Percentiles rank a stretch among this genome's conserved stretches.
These are phyloP conservation scores for Blastobasis adustella DNA, from an alignment of 2,888 invertebrate species.

Conservation along the genomic window DNA sequence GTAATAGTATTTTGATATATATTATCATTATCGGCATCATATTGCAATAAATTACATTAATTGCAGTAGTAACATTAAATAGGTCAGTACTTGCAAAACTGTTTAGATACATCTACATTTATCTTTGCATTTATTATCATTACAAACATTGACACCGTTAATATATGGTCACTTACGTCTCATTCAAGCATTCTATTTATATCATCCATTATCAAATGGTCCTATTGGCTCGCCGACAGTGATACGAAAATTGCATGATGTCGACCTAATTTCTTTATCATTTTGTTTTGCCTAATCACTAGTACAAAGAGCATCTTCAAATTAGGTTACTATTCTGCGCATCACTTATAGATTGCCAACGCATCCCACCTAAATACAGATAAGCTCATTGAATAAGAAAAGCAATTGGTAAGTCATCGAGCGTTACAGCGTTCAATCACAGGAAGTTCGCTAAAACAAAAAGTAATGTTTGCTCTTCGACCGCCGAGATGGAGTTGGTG, in stretches of 20 bases:
- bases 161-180: no score
- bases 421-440: constrained; percentile 19
- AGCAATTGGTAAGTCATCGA: constrained; percentile 2
- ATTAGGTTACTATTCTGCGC: constrained; percentile 10
- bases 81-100: no score
- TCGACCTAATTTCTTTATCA: constrained; percentile 13
- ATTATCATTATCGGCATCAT: no score
- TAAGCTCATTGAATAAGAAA: not conserved
- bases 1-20: no score
- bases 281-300: constrained; percentile 24
- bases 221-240: not conserved
- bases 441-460: constrained; percentile 4
- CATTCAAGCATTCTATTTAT: not conserved
- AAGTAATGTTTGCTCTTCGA: constrained; percentile 20
- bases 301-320: constrained; percentile 42
- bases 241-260: constrained; percentile 1
- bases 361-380: no score
- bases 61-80: no score
- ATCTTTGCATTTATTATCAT: no score
- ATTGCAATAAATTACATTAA: no score
- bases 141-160: no score
- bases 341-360: constrained; percentile 1
- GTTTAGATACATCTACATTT: no score
- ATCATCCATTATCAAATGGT: not conserved
- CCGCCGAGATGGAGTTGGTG: constrained; percentile 16